Evolutionary conservation across 2,113 vertebrate species (phyloP).

Genomic region (Pantherophis guttatus): DNA sequence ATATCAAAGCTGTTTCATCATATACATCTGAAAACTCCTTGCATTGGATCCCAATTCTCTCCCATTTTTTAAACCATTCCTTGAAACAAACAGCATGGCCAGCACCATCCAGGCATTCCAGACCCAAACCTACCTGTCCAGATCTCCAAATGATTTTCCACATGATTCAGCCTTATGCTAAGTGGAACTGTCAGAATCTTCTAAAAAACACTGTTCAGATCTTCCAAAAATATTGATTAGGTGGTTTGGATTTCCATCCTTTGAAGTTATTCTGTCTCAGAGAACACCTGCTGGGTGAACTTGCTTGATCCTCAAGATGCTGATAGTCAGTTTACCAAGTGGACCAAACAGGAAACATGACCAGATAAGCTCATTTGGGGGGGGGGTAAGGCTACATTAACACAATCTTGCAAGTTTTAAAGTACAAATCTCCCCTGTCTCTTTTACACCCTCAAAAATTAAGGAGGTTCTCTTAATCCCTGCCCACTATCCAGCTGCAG

Average conservation of each 20-base stretch:
- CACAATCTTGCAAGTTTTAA: neutral
- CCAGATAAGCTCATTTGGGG: neutral
- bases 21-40: neutral
- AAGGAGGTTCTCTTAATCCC: neutral
- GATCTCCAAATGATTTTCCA: neutral
- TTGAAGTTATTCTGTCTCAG: neutral
- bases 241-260: neutral
- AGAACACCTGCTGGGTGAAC: neutral
- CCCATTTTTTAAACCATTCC: neutral
- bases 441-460: neutral
- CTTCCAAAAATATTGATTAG: neutral
- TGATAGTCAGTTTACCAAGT: neutral
- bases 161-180: neutral
- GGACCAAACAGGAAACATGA: neutral
- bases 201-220: neutral
- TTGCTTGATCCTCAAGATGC: neutral
- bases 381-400: neutral
- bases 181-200: neutral
- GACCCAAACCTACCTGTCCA: neutral
- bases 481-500: neutral
- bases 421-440: neutral
- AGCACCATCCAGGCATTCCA: neutral
- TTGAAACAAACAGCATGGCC: neutral
- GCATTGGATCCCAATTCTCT: neutral
- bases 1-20: neutral